Percentiles rank a stretch among this genome's conserved stretches.
Conservation (phyloP, 1,140 invertebrate species). For the Drosophila auraria region DNA sequence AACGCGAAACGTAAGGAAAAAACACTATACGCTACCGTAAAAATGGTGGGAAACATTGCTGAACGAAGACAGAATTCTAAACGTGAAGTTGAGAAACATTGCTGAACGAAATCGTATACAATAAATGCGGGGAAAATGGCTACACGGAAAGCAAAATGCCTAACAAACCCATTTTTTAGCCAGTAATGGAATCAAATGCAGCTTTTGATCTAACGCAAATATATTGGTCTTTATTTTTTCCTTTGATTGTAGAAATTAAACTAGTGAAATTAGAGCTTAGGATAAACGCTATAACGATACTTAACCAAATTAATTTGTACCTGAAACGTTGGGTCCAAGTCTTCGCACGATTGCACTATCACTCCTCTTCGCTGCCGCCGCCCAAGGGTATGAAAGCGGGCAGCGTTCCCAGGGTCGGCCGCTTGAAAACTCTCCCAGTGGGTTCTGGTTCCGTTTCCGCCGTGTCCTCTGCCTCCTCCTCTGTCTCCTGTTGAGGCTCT, state of each 20-base stretch:
- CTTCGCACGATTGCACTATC: constrained; percentile 6
- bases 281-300: constrained; percentile 47
- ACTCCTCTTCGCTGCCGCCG: constrained; percentile 58
- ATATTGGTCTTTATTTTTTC: constrained; percentile 56
- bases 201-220: neutral
- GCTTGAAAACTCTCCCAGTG: constrained; percentile 6
- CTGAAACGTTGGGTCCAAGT: constrained; percentile 71
- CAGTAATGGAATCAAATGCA: neutral
- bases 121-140: too few species aligned
- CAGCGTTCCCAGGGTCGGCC: constrained; percentile 76
- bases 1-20: too few species aligned
- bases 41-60: too few species aligned
- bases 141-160: too few species aligned
- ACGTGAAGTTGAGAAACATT: too few species aligned
- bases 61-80: too few species aligned
- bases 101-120: too few species aligned
- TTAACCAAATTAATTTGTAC: constrained; percentile 68
- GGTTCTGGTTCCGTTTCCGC: neutral
- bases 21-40: too few species aligned
- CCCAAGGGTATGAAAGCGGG: constrained; percentile 84
- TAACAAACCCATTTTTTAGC: too few species aligned
- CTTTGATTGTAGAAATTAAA: constrained; percentile 38
- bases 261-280: constrained; percentile 50
- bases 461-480: neutral
- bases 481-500: neutral